Conservation (phyloP, 2,888 invertebrate genomes). For the Pogonocherus hispidulus region DNA sequence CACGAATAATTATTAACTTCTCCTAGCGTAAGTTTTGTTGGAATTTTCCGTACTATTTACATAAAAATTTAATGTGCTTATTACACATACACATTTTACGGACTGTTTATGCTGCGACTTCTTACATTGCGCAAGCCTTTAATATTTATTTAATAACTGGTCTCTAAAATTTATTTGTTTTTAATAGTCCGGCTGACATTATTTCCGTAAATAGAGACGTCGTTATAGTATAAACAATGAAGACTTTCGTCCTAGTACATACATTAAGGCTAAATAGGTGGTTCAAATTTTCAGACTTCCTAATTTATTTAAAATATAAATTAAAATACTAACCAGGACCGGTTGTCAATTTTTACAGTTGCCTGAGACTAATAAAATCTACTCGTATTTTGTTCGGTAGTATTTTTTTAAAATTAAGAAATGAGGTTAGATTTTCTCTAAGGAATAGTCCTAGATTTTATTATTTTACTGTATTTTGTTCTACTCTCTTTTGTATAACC, state of each 20-base stretch:
- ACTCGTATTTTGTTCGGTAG: background rate
- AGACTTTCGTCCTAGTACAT: background rate
- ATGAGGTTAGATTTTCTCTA: no score
- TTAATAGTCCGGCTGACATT: background rate
- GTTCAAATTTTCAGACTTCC: no score
- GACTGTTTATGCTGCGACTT: background rate
- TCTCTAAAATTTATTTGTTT: slow-evolving; percentile 2
- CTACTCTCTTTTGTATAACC: no score
- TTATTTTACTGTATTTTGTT: no score
- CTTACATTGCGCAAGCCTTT: background rate
- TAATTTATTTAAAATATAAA: no score
- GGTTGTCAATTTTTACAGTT: no score
- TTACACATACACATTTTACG: slow-evolving; percentile 3
- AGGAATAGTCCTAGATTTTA: no score
- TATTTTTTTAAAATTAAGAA: no score
- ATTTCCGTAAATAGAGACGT: background rate
- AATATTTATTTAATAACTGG: slow-evolving; percentile 4
- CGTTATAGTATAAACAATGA: background rate
- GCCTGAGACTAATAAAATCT: no score
- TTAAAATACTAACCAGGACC: no score
- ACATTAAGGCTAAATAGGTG: no score
- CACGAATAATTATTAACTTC: background rate
- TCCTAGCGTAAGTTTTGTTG: background rate
- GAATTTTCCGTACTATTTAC: background rate
- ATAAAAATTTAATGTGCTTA: slow-evolving; percentile 8